A percentile compares a stretch with the other conserved stretches of the same genome.
Evolutionary conservation across 2,113 vertebrate genomes (phyloP).

Genomic region (Excalfactoria chinensis): DNA sequence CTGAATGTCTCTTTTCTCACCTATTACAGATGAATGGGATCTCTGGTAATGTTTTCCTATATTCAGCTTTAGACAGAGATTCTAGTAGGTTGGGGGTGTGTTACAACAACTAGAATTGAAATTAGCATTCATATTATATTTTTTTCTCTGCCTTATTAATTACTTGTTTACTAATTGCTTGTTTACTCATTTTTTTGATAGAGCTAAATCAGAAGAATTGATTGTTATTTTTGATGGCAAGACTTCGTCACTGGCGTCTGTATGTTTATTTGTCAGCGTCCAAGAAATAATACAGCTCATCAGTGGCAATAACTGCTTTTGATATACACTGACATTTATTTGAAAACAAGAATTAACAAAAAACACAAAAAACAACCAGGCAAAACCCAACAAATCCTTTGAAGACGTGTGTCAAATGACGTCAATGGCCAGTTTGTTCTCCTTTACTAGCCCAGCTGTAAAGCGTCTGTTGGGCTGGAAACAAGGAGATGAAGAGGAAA

Average conservation of each 20-base stretch:
- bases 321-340: conserved; percentile 37
- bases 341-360: background rate
- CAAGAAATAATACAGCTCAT: conserved; percentile 23
- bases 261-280: conserved; percentile 2
- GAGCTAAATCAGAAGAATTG: background rate
- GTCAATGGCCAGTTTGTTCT: conserved; percentile 99
- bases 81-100: background rate
- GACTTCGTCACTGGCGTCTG: background rate
- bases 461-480: conserved; percentile 99
- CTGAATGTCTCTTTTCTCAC: background rate
- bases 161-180: background rate
- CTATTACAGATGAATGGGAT: background rate
- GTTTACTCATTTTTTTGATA: conserved; percentile 22
- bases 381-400: conserved; percentile 43
- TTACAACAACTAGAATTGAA: background rate
- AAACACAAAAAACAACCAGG: background rate
- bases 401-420: conserved; percentile 84
- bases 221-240: background rate
- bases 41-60: background rate
- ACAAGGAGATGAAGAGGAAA: conserved; percentile 99
- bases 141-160: background rate
- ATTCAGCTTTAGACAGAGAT: background rate
- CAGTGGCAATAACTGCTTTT: conserved; percentile 25
- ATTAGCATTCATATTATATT: background rate
- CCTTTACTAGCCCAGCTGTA: conserved; percentile 98